Conservation (phyloP, 2,888 invertebrate genomes). For the Lepidonotus clava region DNA sequence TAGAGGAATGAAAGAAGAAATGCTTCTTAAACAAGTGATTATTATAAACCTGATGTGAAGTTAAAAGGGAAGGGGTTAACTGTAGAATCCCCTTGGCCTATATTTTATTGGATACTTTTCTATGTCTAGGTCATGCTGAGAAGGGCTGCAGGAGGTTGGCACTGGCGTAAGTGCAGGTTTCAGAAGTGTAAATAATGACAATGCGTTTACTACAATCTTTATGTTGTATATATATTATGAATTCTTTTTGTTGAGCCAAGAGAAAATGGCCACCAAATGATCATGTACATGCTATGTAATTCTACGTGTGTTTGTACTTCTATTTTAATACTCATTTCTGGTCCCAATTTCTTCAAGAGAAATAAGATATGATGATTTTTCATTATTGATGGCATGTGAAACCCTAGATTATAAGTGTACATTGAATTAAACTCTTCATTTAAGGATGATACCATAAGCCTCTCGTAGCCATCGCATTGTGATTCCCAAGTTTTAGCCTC, state of each 20-base stretch:
- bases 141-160: not conserved
- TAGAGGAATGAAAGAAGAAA: not conserved
- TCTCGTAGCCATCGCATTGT: not conserved
- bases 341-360: constrained; percentile 21
- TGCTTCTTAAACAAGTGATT: constrained; percentile 8
- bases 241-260: constrained; percentile 13
- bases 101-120: constrained; percentile 50
- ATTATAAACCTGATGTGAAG: constrained; percentile 14
- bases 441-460: not conserved
- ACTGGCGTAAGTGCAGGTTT: not conserved
- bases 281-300: constrained; percentile 48
- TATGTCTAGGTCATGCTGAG: constrained; percentile 28
- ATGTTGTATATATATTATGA: constrained; percentile 43
- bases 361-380: constrained; percentile 7
- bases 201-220: constrained; percentile 49
- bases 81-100: not conserved
- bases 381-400: constrained; percentile 8
- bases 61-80: not conserved
- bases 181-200: not conserved
- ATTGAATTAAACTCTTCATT: constrained; percentile 1
- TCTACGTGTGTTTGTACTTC: constrained; percentile 47
- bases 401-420: not conserved
- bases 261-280: not conserved
- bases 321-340: constrained; percentile 52
- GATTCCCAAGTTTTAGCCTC: not conserved